Evolutionary conservation across 2,888 invertebrate genomes (phyloP).

Genomic region (Agrotis clavis): DNA sequence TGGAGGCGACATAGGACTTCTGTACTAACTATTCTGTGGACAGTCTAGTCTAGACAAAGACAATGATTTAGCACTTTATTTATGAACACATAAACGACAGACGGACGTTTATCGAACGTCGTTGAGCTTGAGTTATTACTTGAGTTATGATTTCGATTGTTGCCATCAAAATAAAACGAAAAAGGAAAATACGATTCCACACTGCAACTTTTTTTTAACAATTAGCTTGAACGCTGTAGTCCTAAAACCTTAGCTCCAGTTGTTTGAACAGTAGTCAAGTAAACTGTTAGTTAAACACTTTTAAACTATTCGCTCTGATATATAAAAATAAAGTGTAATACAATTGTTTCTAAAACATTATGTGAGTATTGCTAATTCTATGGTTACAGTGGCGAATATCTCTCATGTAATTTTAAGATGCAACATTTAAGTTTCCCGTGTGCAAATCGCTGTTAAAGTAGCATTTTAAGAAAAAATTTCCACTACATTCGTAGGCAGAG

Average conservation of each 20-base stretch:
- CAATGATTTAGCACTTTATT: constrained; percentile 55
- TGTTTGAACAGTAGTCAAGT: no score
- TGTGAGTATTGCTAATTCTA: no score
- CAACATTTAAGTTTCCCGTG: no score
- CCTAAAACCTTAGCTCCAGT: not conserved
- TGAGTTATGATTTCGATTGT: constrained; percentile 42
- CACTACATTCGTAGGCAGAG: no score
- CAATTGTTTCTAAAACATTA: no score
- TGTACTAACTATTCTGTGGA: not conserved
- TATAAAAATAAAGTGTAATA: no score
- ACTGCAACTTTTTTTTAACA: not conserved
- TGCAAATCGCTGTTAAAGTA: not conserved
- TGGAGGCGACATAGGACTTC: constrained; percentile 10
- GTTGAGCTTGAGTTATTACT: constrained; percentile 43
- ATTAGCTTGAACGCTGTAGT: not conserved
- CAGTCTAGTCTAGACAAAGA: constrained; percentile 39
- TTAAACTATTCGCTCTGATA: no score
- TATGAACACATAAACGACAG: constrained; percentile 41
- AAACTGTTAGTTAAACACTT: no score
- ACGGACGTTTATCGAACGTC: constrained; percentile 44
- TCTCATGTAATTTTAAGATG: no score
- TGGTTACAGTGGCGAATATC: no score
- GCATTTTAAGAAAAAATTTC: not conserved
- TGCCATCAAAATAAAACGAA: not conserved
- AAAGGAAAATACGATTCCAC: constrained; percentile 5